Percentiles rank a stretch among this genome's conserved stretches.
Conservation (phyloP, 2,888 invertebrate genomes). For the Hyppa rectilinea region DNA sequence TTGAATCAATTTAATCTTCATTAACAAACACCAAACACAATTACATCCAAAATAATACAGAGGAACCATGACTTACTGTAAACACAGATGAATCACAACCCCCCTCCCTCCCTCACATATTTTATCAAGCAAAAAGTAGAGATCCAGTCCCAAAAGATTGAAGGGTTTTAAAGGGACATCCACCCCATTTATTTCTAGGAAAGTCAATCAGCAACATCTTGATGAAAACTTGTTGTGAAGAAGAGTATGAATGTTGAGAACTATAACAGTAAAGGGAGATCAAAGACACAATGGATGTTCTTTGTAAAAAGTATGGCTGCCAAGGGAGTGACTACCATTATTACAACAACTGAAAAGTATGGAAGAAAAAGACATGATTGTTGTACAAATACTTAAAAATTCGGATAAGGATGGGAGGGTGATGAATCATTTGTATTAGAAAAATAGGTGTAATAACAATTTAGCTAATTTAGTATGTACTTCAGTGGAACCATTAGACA, state of each 20-base stretch:
- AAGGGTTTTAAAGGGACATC: not conserved
- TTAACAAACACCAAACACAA: constrained; percentile 1
- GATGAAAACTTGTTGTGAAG: not conserved
- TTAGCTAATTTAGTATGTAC: not conserved
- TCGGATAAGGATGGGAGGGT: too few species aligned
- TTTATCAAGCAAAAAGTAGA: not conserved
- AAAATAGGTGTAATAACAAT: not conserved
- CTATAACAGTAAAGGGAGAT: not conserved
- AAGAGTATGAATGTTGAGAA: not conserved
- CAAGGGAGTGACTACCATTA: not conserved
- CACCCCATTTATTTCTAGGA: not conserved
- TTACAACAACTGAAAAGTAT: not conserved
- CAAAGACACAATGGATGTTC: not conserved
- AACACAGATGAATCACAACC: not conserved
- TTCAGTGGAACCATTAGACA: not conserved
- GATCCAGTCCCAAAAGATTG: not conserved
- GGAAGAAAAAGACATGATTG: not conserved
- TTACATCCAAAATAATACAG: not conserved
- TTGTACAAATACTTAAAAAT: accelerated
- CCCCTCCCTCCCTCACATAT: too few species aligned
- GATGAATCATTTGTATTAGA: not conserved
- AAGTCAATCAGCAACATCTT: not conserved
- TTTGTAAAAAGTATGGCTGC: not conserved
- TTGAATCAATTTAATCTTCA: constrained; percentile 7
- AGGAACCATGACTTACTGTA: not conserved